Evolutionary conservation across 2,113 vertebrate genomes (phyloP).

Genomic region (Equus przewalskii): DNA sequence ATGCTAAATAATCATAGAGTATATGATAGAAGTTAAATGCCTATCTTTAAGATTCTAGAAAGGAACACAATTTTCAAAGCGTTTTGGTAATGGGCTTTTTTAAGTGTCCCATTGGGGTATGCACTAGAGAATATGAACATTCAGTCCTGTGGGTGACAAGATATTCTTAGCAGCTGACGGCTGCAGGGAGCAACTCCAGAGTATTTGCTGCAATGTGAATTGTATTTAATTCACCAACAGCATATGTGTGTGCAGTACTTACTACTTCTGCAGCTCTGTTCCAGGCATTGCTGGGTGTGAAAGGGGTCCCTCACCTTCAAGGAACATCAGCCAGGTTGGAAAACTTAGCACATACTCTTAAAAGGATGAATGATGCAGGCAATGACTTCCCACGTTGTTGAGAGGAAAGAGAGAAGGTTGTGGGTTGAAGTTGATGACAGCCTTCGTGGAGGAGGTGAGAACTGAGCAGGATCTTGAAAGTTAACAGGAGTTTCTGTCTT

Average conservation of each 20-base stretch:
- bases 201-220: not conserved
- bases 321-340: not conserved
- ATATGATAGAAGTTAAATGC: constrained; percentile 28
- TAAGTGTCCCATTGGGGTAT: not conserved
- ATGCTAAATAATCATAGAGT: constrained; percentile 57
- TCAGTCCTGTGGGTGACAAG: not conserved
- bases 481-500: not conserved
- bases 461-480: not conserved
- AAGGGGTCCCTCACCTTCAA: not conserved
- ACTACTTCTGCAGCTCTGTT: not conserved
- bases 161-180: constrained; percentile 49
- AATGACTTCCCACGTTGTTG: not conserved
- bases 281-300: not conserved
- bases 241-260: not conserved
- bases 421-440: not conserved
- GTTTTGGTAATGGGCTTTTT: constrained; percentile 49
- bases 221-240: not conserved
- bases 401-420: not conserved
- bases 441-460: not conserved
- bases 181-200: not conserved
- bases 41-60: constrained; percentile 36
- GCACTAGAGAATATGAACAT: not conserved
- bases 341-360: not conserved
- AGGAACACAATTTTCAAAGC: constrained; percentile 24
- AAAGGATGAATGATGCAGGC: not conserved